Conservation (phyloP, 2,888 invertebrate genomes). For the Lissocephala sabroskyi region DNA sequence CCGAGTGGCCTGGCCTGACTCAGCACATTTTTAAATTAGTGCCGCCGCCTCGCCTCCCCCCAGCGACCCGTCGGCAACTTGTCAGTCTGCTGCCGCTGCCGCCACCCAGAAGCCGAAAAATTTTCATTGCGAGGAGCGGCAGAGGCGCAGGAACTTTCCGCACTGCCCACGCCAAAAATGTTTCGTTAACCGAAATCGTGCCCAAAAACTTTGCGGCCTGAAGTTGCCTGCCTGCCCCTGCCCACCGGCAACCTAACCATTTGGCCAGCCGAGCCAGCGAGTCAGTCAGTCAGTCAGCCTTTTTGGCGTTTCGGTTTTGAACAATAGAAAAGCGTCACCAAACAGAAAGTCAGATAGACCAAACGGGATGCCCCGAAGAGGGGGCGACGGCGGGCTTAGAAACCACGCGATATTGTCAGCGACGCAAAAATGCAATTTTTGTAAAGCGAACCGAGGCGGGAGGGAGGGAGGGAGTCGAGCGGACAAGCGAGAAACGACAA, state of each 20-base stretch:
- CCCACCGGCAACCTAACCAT: too few species aligned
- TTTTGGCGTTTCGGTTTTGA: conserved; percentile 24
- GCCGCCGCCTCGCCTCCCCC: too few species aligned
- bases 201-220: conserved; percentile 55
- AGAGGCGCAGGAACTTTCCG: conserved; percentile 29
- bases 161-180: conserved; percentile 34
- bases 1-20: too few species aligned
- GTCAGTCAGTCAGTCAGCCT: conserved; percentile 1
- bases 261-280: too few species aligned
- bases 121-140: too few species aligned
- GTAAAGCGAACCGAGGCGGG: conserved; percentile 42
- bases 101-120: too few species aligned
- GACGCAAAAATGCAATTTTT: conserved; percentile 54
- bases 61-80: too few species aligned
- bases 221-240: too few species aligned
- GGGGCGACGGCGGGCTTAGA: neutral
- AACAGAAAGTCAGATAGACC: neutral
- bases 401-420: conserved; percentile 6
- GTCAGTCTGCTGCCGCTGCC: too few species aligned
- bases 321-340: conserved; percentile 47
- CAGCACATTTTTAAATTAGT: conserved; percentile 35
- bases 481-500: conserved; percentile 46
- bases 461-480: too few species aligned
- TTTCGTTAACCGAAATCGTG: conserved; percentile 62
- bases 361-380: too few species aligned